Percentiles rank a stretch among this genome's conserved stretches.
Conservation (phyloP, 2,797 vertebrate species). For the Helostoma temminkii region DNA sequence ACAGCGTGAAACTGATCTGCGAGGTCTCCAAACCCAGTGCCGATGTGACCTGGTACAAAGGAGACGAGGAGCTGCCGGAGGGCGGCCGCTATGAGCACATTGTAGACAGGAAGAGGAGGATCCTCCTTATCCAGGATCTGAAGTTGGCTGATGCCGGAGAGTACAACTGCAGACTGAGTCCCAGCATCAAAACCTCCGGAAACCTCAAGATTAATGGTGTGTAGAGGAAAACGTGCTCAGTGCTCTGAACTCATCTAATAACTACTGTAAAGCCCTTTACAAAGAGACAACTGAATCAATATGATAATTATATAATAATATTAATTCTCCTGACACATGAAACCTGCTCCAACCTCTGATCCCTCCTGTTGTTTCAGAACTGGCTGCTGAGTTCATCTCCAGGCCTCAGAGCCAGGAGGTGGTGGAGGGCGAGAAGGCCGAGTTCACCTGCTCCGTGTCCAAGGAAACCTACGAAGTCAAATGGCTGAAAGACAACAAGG, state of each 20-base stretch:
- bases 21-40: constrained; percentile 95
- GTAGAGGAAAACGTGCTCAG: neutral
- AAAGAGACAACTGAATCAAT: no score
- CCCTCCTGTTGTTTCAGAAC: constrained; percentile 82
- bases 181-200: constrained; percentile 86
- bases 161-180: constrained; percentile 92
- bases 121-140: constrained; percentile 90
- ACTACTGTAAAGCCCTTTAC: no score
- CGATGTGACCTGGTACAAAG: constrained; percentile 94
- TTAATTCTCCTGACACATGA: no score
- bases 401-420: constrained; percentile 92
- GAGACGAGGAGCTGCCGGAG: constrained; percentile 92
- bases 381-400: constrained; percentile 96
- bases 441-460: constrained; percentile 94
- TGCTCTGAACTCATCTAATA: no score
- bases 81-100: constrained; percentile 93
- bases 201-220: constrained; percentile 93
- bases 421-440: constrained; percentile 92
- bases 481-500: constrained; percentile 88
- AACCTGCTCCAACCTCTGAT: neutral
- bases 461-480: constrained; percentile 92
- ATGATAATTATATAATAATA: no score
- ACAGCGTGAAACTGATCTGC: constrained; percentile 93
- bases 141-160: constrained; percentile 88
- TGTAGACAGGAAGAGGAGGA: constrained; percentile 91